Evolutionary conservation across 2,797 vertebrate species (phyloP), one percentile per base, ranked within the genome.

Genomic region (Phrynocephalus guinanensis): DNA sequence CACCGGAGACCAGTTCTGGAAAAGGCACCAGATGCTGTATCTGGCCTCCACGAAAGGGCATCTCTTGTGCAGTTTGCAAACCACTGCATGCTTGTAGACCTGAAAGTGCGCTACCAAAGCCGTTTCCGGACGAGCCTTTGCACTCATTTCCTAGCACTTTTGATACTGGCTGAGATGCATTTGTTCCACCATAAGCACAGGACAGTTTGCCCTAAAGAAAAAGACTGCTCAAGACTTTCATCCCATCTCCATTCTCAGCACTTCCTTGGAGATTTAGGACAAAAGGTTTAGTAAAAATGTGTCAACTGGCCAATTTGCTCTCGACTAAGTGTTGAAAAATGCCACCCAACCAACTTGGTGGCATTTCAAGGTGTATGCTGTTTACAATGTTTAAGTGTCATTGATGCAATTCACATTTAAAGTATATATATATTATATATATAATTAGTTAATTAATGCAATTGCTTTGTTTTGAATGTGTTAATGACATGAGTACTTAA

Each of bases 401-500:
- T 84, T 76, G 44, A 84, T 67, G 30, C 87, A 90, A 92, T 92
- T 93, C 91, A 95, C 71, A 63, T 76, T 24, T 85, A 83, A 60
- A 83, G 88, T 63, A 88, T 67, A 89, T 82, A 86, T 50, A 72
- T 79, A 86, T 84, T 50, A 72, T 81, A 86, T 50, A 72, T 44
- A 44, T 44, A 44, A 44, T 81, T 83, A 79, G 33, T 70, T 91
- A 93, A 93, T 83, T 66, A 92, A 90, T 48, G 86, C 86, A 92
- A 89, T 90, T 91, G 87, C 24, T 38, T 67, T 92, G 86, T 91
- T 93, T 88, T 90, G 84, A 92, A 82, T 91, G 75, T 92, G 91
- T 91, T 91, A 93, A 91, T 92, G 92, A 44, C 70, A 87, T 77
- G 44, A 50, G 1, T 38, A 87, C 68, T 92, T 91, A 67, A 1